phyloP scores from a whole-genome alignment of 2,797 vertebrate genomes.

The Spea hammondii region DNA sequence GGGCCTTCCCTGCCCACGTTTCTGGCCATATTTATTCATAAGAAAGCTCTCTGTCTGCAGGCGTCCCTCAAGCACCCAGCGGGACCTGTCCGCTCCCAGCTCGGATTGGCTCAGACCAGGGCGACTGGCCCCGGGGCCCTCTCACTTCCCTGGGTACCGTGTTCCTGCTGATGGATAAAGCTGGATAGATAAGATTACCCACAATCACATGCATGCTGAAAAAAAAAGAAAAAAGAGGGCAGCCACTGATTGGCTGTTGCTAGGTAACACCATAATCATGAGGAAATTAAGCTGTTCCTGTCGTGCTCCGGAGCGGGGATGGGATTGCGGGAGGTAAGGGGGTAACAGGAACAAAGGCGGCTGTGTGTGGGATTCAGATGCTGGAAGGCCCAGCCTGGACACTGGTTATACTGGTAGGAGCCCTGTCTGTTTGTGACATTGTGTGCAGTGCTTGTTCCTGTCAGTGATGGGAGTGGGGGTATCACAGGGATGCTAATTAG shows the following conservation, averaged over 20 bases:
- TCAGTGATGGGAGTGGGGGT: too few species aligned
- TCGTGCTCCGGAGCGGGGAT: conserved; percentile 55
- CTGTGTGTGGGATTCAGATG: conserved; percentile 39
- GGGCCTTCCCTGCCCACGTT: too few species aligned
- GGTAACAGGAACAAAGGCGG: conserved; percentile 60
- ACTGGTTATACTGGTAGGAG: conserved; percentile 60
- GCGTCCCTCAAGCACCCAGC: too few species aligned
- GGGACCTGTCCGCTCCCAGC: too few species aligned
- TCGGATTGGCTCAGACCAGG: too few species aligned
- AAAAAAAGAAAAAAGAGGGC: background rate
- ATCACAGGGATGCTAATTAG: too few species aligned
- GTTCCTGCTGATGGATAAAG: background rate
- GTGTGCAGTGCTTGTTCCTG: too few species aligned
- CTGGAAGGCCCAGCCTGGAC: conserved; percentile 55
- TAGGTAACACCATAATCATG: conserved; percentile 68
- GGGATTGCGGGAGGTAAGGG: conserved; percentile 58
- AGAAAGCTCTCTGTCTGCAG: too few species aligned
- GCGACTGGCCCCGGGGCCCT: too few species aligned
- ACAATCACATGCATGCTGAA: background rate
- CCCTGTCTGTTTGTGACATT: background rate
- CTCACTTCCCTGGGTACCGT: background rate
- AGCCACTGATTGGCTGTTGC: conserved; percentile 63
- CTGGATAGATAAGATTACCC: conserved; percentile 9
- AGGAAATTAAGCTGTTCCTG: conserved; percentile 64
- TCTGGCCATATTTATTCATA: too few species aligned